Evolutionary conservation across 2,113 vertebrate species (phyloP).

Genomic region (Balaeniceps rex): DNA sequence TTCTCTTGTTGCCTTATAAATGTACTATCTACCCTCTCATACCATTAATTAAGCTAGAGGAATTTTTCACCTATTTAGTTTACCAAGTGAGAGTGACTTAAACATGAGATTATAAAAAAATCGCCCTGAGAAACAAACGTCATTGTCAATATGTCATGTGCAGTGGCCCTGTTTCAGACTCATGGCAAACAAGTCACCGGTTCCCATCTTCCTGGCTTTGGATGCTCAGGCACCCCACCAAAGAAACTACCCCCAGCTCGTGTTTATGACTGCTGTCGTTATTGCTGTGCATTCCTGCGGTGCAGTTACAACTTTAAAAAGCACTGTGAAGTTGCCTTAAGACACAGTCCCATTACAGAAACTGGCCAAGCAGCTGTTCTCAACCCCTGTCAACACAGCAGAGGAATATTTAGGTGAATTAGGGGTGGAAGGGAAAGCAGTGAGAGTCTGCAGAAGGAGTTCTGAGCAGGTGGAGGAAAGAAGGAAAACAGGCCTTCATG

Average conservation of each 20-base stretch:
- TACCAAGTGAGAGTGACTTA: neutral
- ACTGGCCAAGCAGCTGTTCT: neutral
- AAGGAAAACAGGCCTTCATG: neutral
- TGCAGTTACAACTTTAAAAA: neutral
- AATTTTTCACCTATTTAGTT: neutral
- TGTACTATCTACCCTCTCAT: neutral
- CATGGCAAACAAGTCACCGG: accelerated
- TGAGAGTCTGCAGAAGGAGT: neutral
- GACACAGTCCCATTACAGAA: neutral
- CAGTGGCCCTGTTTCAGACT: neutral
- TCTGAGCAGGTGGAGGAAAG: neutral
- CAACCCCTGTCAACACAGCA: neutral
- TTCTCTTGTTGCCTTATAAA: neutral
- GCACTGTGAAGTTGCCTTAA: neutral
- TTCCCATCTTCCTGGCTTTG: neutral
- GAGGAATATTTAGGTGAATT: neutral
- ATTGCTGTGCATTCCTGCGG: neutral
- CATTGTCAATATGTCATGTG: neutral
- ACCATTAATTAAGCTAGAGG: neutral
- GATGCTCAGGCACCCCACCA: neutral
- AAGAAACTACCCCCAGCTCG: neutral
- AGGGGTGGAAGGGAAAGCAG: neutral
- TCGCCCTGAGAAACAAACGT: neutral
- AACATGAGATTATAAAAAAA: neutral
- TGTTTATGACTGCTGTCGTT: neutral